Evolutionary conservation across 2,888 invertebrate genomes (phyloP), one percentile per base, ranked within the genome.

Genomic region (Ophion ventricosus): DNA sequence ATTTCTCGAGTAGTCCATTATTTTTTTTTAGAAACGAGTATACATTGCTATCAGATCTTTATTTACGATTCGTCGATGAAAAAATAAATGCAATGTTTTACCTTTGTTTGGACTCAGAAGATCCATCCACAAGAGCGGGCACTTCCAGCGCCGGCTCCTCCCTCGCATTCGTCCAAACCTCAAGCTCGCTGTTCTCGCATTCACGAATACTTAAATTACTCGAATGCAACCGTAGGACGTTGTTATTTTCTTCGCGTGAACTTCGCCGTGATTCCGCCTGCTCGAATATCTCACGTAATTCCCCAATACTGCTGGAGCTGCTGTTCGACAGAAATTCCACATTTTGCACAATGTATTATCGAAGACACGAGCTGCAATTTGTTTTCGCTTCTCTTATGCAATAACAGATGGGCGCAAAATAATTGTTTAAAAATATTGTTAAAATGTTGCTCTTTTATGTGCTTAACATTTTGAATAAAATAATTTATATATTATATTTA

Each of bases 161-260:
- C 66, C 85, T 87, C 20, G 85, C 61, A 83, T 80, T 89, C 20
- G 87, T 73, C 86, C 87, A 87, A 69, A 84, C 83, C 23, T 90
- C 90, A 23, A 80, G 84, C 25, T 90, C 91, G 35, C 79, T 84
- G 35, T 80, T 83, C 7, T 88, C 86, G 59, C 86, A 88, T 59
- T 80, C 86, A 85, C 82, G 86, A 69, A 82, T 14, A n/a, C 49
- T 82, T 61, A 84, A 84, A 82, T 76, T 84, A 66, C 84, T 85
- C 63, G 84, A 82, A 64, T 85, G 79, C 73, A 82, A 82, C 66
- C 90, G 89, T 26, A 89, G 76, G 14, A 89, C 76, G 84, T 90
- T 91, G 82, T 92, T 91, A 80, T 91, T 92, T 86, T 93, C 92
- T 80, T 93, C 93, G 26, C 87, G 83, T 4, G 92, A 93, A 78